These are phyloP conservation scores for Hippocampus barbouri DNA, from an alignment of 2,113 vertebrate genomes.

Conservation along the genomic window DNA sequence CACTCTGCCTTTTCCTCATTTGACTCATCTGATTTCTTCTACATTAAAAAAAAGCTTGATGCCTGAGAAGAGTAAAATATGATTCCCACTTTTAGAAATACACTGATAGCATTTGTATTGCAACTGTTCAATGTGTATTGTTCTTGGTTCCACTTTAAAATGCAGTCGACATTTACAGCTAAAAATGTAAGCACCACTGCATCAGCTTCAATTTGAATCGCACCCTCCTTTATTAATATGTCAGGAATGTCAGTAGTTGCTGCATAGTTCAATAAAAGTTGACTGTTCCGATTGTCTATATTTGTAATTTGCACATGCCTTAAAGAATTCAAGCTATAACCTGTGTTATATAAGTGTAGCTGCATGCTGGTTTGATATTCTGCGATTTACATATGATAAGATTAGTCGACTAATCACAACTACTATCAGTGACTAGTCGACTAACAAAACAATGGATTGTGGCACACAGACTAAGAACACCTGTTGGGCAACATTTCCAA, in stretches of 20 bases:
- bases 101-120: too few relatives aligned
- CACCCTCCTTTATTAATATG: not conserved
- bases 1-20: not conserved
- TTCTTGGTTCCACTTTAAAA: not conserved
- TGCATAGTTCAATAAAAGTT: not conserved
- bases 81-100: too few relatives aligned
- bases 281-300: not conserved
- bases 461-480: not conserved
- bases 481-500: conserved; percentile 20
- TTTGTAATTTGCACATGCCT: not conserved
- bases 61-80: not conserved
- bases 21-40: not conserved
- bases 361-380: too few relatives aligned
- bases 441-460: too few relatives aligned
- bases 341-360: not conserved
- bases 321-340: not conserved
- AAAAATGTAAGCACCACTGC: not conserved
- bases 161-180: not conserved
- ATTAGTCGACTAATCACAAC: not conserved
- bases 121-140: too few relatives aligned
- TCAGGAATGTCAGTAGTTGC: not conserved
- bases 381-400: too few relatives aligned
- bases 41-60: not conserved
- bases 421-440: not conserved
- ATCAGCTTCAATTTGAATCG: not conserved